Percentiles rank a stretch among this genome's conserved stretches.
Conservation (phyloP, 2,888 invertebrate species). For the Folsomia candida region DNA sequence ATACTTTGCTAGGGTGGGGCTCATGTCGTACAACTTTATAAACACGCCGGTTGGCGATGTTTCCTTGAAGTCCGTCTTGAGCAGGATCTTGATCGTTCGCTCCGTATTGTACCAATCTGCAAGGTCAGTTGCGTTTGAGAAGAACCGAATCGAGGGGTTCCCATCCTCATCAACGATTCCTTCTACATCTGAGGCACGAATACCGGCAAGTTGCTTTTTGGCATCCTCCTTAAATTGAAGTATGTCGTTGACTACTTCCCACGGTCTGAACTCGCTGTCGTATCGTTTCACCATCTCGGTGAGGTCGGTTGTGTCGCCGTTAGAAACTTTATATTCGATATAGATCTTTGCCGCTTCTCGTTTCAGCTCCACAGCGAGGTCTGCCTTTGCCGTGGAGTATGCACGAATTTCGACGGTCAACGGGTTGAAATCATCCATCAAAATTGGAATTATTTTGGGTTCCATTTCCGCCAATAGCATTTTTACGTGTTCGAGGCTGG, state of each 20-base stretch:
- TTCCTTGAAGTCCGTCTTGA: not conserved
- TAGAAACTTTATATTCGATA: not conserved
- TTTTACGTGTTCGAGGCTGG: not conserved
- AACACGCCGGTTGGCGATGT: constrained; percentile 10
- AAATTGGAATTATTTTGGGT: not conserved
- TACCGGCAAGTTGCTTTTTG: constrained; percentile 12
- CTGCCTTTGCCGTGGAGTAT: not conserved
- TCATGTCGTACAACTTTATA: constrained; percentile 13
- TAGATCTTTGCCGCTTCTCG: not conserved
- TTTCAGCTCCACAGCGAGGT: not conserved
- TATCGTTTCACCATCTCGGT: not conserved
- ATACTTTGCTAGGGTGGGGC: not conserved
- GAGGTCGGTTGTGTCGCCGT: not conserved
- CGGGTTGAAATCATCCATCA: constrained; percentile 14
- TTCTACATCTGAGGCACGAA: constrained; percentile 7
- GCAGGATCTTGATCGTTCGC: constrained; percentile 17
- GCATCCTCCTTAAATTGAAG: not conserved
- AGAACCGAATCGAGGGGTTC: not conserved
- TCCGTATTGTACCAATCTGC: constrained; percentile 16
- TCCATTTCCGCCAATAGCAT: constrained; percentile 4
- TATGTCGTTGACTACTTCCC: not conserved
- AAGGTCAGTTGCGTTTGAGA: constrained; percentile 14
- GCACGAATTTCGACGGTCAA: not conserved
- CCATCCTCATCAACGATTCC: not conserved
- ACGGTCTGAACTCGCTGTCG: not conserved